Base-by-base conservation (phyloP, 2,888 invertebrate genomes). In the Eupithecia abbreviata region DNA sequence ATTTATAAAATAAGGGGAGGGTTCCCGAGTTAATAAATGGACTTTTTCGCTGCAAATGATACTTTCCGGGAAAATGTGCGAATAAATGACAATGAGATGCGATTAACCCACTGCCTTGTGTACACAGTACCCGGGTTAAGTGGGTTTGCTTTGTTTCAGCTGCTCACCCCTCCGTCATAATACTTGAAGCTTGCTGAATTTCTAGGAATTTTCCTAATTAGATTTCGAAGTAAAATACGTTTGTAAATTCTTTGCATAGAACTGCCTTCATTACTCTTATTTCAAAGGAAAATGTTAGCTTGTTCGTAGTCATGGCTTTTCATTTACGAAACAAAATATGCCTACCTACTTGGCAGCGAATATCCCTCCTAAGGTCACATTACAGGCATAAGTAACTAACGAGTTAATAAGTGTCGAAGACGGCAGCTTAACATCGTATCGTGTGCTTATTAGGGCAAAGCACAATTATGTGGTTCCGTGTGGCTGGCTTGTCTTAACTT, bases 1-100 rank as follows among this genome's bases (percentile, higher is more conserved):
- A 82, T 84, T 68, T 68, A 68, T 74, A 81, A 82, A 86, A 79
- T 71, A 72, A 58, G 65, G 51, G 51, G 72, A 65, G 43, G 74
- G 9, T 71, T 75, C 65, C 62, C 73, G 47, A 51, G n/a, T 18
- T 47, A 69, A 30, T 66, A 66, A 45, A 30, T 12, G 69, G 3
- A 18, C n/a, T 69, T 69, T 69, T 69, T 68, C 13, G 30, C 30
- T 49, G n/a, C 5, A 30, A 69, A 69, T 45, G 69, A 47, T 47
- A 69, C 69, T 47, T 69, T 69, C 45, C 30, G 30, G 47, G 47
- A 62, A 62, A 47, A 45, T 49, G 45, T 47, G 45, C 45, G 68
- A 62, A 30, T 66, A n/a, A 51, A 67, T 42, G 43, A 42, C 47
- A 55, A n/a, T 55, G 67, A 45, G 45, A 43, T 58, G 55, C 75